Evolutionary conservation across 2,797 vertebrate species (phyloP).

Genomic region (Anas bahamensis): DNA sequence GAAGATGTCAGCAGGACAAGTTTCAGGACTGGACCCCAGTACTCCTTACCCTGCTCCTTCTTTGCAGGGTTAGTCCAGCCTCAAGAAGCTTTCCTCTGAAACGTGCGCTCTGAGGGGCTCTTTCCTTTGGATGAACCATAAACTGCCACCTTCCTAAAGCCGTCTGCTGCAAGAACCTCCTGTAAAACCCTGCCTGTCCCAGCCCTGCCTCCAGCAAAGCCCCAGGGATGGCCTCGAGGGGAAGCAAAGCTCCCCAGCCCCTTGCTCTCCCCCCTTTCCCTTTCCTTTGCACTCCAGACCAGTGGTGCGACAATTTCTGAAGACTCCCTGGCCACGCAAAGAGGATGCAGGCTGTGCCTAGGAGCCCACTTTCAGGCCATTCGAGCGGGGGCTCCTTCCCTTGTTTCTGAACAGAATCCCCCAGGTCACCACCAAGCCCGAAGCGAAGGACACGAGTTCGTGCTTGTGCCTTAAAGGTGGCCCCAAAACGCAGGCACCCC

Average conservation of each 20-base stretch:
- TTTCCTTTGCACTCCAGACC: background rate
- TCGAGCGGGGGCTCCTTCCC: background rate
- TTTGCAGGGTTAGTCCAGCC: background rate
- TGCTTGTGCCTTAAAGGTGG: background rate
- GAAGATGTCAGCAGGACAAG: background rate
- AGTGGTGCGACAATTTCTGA: fast-evolving
- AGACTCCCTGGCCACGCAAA: background rate
- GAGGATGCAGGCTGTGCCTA: background rate
- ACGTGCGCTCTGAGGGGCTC: background rate
- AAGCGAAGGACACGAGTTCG: fast-evolving
- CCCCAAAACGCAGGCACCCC: too few relatives aligned
- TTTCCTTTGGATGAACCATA: background rate
- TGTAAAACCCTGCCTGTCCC: background rate
- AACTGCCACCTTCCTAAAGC: background rate
- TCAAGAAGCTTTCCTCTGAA: background rate
- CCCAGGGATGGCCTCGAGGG: fast-evolving
- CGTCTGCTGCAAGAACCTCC: background rate
- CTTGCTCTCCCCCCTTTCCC: background rate
- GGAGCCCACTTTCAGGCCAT: background rate
- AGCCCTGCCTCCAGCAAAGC: background rate
- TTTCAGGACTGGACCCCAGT: background rate
- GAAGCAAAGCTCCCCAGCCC: background rate
- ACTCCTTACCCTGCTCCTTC: background rate
- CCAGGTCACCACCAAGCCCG: fast-evolving
- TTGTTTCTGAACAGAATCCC: background rate